A percentile compares a stretch with the other conserved stretches of the same genome.
phyloP scores from a whole-genome alignment of 2,797 vertebrate genomes.

The Lerista edwardsae region DNA sequence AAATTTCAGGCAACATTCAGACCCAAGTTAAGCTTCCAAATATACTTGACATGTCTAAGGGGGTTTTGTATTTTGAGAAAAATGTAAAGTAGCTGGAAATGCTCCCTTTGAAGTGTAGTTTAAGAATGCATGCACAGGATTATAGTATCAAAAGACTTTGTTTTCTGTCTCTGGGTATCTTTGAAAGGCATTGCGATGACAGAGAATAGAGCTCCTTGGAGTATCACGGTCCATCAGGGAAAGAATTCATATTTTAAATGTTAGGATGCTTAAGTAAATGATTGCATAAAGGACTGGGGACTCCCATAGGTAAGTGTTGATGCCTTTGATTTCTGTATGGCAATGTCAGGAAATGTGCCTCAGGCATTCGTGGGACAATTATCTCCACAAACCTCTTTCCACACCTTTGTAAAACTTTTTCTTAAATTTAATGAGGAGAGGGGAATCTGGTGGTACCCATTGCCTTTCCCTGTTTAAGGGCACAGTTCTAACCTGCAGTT shows the following conservation, averaged over 20 bases:
- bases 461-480: too few species aligned
- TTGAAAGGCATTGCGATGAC: constrained; percentile 46
- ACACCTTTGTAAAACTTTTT: too few species aligned
- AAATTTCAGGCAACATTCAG: constrained; percentile 1
- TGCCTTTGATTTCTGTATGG: constrained; percentile 5
- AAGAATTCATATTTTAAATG: constrained; percentile 62
- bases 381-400: too few species aligned
- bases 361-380: background rate
- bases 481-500: too few species aligned
- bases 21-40: rapidly evolving
- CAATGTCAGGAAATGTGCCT: constrained; percentile 2
- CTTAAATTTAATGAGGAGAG: too few species aligned
- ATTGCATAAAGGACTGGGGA: constrained; percentile 27
- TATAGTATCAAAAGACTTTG: constrained; percentile 30
- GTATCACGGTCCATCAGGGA: constrained; percentile 42
- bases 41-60: background rate
- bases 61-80: background rate
- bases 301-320: constrained; percentile 34
- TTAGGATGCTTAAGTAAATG: constrained; percentile 48
- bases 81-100: background rate
- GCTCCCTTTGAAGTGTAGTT: constrained; percentile 11
- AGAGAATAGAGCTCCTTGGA: constrained; percentile 48
- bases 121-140: constrained; percentile 8
- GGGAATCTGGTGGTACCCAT: too few species aligned
- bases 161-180: background rate